A percentile compares a stretch with the other conserved stretches of the same genome.
Evolutionary conservation across 1,140 invertebrate genomes (phyloP).

Genomic region (Drosophila miranda): DNA sequence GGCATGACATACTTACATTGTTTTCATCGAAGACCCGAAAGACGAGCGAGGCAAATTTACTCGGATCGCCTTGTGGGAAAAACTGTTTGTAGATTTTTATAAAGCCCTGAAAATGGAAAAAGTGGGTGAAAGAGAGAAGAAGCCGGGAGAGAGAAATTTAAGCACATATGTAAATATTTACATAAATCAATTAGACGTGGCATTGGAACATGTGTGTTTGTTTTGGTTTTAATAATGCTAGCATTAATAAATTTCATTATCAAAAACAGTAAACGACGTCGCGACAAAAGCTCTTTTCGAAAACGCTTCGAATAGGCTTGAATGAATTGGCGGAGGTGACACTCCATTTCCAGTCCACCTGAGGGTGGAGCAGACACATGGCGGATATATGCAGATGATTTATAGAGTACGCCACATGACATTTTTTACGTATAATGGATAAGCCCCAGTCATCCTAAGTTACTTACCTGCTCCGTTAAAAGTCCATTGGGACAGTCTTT

Average conservation of each 20-base stretch:
- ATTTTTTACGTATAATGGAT: background rate
- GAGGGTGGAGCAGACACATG: background rate
- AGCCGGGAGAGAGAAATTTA: constrained; percentile 9
- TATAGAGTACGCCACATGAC: background rate
- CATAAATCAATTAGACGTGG: constrained; percentile 50
- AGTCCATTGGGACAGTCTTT: constrained; percentile 96
- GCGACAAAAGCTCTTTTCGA: constrained; percentile 60
- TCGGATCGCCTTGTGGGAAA: constrained; percentile 98
- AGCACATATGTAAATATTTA: constrained; percentile 20
- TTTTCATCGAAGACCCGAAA: constrained; percentile 99
- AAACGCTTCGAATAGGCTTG: constrained; percentile 29
- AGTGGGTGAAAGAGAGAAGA: constrained; percentile 4
- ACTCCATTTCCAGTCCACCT: background rate
- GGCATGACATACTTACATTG: constrained; percentile 89
- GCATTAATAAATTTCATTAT: constrained; percentile 77
- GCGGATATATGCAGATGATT: background rate
- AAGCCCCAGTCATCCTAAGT: background rate
- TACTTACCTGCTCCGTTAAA: constrained; percentile 93
- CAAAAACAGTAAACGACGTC: constrained; percentile 23
- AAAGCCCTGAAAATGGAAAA: constrained; percentile 90
- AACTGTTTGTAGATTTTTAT: constrained; percentile 99
- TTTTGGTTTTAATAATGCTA: constrained; percentile 50
- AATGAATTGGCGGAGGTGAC: constrained; percentile 56
- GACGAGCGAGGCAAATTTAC: constrained; percentile 97
- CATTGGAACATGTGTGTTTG: constrained; percentile 21